Base-by-base conservation (phyloP, 2,113 vertebrate species). In the Indri indri region DNA sequence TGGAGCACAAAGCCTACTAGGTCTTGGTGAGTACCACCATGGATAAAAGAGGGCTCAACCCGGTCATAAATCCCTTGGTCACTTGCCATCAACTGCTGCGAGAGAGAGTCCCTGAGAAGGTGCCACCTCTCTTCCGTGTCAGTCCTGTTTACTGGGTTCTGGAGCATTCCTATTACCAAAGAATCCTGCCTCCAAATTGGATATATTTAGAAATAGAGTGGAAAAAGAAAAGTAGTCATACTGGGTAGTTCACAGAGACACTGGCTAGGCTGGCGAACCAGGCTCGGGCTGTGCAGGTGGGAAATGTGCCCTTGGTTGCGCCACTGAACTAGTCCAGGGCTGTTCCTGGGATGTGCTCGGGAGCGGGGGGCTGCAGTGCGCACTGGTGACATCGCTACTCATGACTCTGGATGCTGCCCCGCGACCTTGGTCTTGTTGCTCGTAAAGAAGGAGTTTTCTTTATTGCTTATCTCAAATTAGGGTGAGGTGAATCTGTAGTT, bases 281-380 rank as follows among this genome's bases (percentile, higher is more conserved):
- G 76, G 32, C 10, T 52, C 3, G 7, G 47, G 76, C 32, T 54
- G 27, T 47, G 73, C 42, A 76, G 25, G 42, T 76, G 42, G 73
- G 37, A 32, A 18, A 79, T n/a, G 32, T 52, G 20, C 3, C 45
- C 9, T 20, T 34, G 8, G 20, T 77, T 5, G 18, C 34, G 32
- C 50, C 45, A 32, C 18, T 22, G 50, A 54, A 10, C 76, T n/a
- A 50, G 47, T 11, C 47, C 76, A 79, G 17, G 18, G 32, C 23
- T 1, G 22, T 1, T 1, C 76, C 47, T 12, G 34, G 32, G 50
- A n/a, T 32, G 0, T 54, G 32, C 32, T 52, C 2, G 5, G 25
- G 22, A n/a, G 10, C 5, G 0, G 18, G 42, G 47, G 13, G 14
- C 42, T 76, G 73, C 42, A 2, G 42, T 47, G 16, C 17, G 42